A percentile compares a stretch with the other conserved stretches of the same genome.
Conservation (phyloP, 2,113 vertebrate species). For the Thamnaconus septentrionalis region DNA sequence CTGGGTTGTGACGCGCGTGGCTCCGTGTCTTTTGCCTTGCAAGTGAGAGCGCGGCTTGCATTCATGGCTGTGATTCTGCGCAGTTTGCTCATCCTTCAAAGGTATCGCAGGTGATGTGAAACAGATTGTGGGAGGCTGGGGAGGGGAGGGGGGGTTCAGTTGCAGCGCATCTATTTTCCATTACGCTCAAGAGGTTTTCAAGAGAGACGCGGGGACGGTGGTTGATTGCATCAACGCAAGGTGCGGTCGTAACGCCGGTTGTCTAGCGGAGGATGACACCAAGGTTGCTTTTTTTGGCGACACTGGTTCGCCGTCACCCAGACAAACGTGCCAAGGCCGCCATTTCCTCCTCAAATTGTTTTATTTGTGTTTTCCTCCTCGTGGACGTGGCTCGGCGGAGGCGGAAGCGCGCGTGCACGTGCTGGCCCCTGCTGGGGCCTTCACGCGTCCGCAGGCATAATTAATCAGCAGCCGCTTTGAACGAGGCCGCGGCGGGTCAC, state of each 20-base stretch:
- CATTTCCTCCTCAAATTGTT: no score
- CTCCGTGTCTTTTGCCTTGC: no score
- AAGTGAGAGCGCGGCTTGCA: no score
- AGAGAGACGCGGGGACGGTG: conserved; percentile 16
- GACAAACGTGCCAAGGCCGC: neutral
- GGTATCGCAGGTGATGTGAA: conserved; percentile 58
- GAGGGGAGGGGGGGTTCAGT: conserved; percentile 1
- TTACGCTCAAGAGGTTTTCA: conserved; percentile 56
- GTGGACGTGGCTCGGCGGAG: no score
- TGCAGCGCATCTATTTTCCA: conserved; percentile 46
- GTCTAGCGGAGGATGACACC: conserved; percentile 28
- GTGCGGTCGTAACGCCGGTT: conserved; percentile 30
- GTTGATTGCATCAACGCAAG: conserved; percentile 52
- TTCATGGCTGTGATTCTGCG: no score
- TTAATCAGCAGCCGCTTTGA: conserved; percentile 3
- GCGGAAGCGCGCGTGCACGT: no score
- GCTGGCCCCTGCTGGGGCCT: no score
- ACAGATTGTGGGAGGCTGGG: conserved; percentile 51
- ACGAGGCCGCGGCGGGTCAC: conserved; percentile 16
- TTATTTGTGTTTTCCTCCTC: no score
- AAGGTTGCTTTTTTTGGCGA: conserved; percentile 19
- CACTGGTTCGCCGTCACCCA: conserved; percentile 1
- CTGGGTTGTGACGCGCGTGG: no score
- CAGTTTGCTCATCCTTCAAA: conserved; percentile 61
- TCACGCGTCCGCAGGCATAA: no score